Evolutionary conservation across 1,140 invertebrate genomes (phyloP), one percentile per base, ranked within the genome.

Genomic region (Hyles euphorbiae): DNA sequence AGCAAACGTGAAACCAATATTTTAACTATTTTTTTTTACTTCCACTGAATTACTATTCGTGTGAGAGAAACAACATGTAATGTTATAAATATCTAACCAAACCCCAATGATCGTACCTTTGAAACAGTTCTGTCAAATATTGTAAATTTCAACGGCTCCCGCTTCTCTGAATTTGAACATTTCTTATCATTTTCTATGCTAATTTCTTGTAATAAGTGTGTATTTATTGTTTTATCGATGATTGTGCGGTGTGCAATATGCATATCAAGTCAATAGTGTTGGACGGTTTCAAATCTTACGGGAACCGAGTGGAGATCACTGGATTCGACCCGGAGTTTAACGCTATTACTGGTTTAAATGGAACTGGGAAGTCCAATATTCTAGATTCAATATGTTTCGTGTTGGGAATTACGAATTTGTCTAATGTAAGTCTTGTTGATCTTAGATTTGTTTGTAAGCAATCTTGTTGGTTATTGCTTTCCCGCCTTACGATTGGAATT

Each of bases 211-310:
- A 56, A 51, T 48, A 46, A 47, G 9, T 40, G 46, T 51, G 53
- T 46, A 34, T 47, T 47, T 10, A 6, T 45, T n/a, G 36, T 22
- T 11, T 33, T 32, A n/a, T 54, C 22, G 12, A 53, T 59, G 47
- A 34, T 34, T 63, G 47, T 48, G 3, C 43, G 11, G 7, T 43
- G 4, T 8, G 2, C 57, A 76, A 70, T 48, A 99, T 99, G 98
- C 94, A 95, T 84, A 95, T 99, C 9, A 99, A 99, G 83, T 95
- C 94, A 5, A 95, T 99, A 64, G 91, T 97, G 11, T 90, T 99
- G 8, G 98, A 99, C 76, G 98, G 98, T 60, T 99, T 99, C 81
- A 99, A 99, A 89, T 99, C 98, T 0, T 99, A 99, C 73, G 97
- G 97, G 0, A 94, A 95, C 67, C 90, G 96, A 72, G 97, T 97